A percentile compares a stretch with the other conserved stretches of the same genome.
These are phyloP conservation scores for Alligator mississippiensis DNA, from an alignment of 2,113 vertebrate species.

Conservation along the genomic window DNA sequence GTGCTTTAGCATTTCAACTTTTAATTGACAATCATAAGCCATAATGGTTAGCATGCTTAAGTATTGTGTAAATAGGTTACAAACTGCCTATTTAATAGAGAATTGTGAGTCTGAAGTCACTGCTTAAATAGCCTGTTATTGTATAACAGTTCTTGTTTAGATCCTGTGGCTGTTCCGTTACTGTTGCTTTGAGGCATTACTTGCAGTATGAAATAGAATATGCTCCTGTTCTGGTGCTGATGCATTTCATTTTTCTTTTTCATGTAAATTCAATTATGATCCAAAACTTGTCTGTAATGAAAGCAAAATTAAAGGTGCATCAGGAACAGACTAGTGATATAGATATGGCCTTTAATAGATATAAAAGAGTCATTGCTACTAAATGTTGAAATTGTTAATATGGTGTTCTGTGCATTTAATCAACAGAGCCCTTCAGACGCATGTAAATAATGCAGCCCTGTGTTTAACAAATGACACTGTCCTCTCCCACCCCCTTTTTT, in stretches of 20 bases:
- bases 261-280: not conserved
- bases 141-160: not conserved
- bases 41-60: not conserved
- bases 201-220: not conserved
- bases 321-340: not conserved
- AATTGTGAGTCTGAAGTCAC: not conserved
- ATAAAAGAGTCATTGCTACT: not conserved
- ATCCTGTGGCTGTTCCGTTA: not conserved
- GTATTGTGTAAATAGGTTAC: not conserved
- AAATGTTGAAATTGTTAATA: not conserved
- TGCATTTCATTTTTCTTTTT: not conserved
- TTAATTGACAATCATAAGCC: not conserved
- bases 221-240: too few species aligned
- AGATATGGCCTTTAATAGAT: not conserved
- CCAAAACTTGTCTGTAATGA: not conserved
- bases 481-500: not conserved
- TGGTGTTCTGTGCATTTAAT: not conserved
- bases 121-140: not conserved
- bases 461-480: not conserved
- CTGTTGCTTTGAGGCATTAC: not conserved
- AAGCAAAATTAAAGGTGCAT: not conserved
- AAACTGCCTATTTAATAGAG: not conserved
- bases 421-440: not conserved
- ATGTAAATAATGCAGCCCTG: not conserved
- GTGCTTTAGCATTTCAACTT: not conserved